phyloP scores from a whole-genome alignment of 35 echinoderm and acorn worm species.

The Amphiura filiformis region DNA sequence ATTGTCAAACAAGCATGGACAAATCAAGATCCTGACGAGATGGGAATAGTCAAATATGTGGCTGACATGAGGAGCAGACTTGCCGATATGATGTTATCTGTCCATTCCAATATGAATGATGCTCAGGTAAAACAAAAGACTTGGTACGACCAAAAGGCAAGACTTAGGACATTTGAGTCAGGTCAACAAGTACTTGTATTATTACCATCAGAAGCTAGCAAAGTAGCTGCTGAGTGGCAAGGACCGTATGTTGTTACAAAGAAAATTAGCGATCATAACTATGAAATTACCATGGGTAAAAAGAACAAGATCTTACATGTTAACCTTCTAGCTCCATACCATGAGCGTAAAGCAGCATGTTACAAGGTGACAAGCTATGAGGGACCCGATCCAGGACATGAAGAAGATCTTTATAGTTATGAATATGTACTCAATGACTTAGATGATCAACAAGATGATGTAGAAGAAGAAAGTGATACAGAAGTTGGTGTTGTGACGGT shows the following conservation, averaged over 20 bases:
- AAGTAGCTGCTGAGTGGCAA: slow-evolving; percentile 22
- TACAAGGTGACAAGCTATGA: background rate
- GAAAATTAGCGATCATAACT: slow-evolving; percentile 1
- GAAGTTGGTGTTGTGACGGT: background rate
- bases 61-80: background rate
- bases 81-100: background rate
- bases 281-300: slow-evolving; percentile 12
- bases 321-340: background rate
- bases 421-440: no score
- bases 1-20: slow-evolving; percentile 4
- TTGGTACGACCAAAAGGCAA: slow-evolving; percentile 24
- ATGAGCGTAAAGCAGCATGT: background rate
- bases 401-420: background rate
- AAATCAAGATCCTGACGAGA: background rate
- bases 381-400: background rate
- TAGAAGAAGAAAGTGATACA: background rate
- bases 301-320: background rate
- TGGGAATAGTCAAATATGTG: background rate
- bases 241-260: slow-evolving; percentile 18
- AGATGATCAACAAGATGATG: background rate
- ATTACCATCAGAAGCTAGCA: background rate
- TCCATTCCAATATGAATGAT: background rate
- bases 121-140: slow-evolving; percentile 8
- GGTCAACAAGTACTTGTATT: slow-evolving; percentile 42
- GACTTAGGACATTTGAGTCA: background rate